Evolutionary conservation across 1,140 invertebrate genomes (phyloP).

Genomic region (Hermetia illucens): DNA sequence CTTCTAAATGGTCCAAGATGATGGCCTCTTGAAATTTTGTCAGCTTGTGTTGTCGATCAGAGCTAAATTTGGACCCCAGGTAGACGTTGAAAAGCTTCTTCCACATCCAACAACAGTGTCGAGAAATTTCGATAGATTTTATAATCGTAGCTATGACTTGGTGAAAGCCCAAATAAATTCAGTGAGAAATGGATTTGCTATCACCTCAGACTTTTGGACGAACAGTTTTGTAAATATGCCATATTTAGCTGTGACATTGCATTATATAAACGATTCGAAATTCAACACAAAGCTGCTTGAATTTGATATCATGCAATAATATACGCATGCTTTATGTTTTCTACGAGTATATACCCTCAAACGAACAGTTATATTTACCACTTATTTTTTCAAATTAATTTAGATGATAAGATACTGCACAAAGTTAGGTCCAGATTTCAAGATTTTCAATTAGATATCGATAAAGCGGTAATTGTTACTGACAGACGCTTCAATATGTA

Average conservation of each 20-base stretch:
- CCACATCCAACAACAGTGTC: conserved; percentile 5
- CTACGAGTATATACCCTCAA: no score
- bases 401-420: no score
- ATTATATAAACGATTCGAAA: not conserved
- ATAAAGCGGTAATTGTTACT: not conserved
- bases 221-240: not conserved
- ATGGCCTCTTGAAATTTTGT: conserved; percentile 3
- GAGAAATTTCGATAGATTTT: conserved; percentile 4
- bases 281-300: no score
- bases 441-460: not conserved
- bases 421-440: no score
- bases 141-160: conserved; percentile 1
- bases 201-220: not conserved
- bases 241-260: not conserved
- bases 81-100: conserved; percentile 2
- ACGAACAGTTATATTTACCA: no score
- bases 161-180: conserved; percentile 2
- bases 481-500: conserved; percentile 2
- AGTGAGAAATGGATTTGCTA: not conserved
- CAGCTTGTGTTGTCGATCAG: not conserved
- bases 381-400: no score
- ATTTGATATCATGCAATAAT: no score
- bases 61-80: conserved; percentile 2
- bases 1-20: conserved; percentile 3
- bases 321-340: no score